Evolutionary conservation across 1,140 invertebrate species (phyloP), one percentile per base, ranked within the genome.

Genomic region (Sarcophaga bullata): DNA sequence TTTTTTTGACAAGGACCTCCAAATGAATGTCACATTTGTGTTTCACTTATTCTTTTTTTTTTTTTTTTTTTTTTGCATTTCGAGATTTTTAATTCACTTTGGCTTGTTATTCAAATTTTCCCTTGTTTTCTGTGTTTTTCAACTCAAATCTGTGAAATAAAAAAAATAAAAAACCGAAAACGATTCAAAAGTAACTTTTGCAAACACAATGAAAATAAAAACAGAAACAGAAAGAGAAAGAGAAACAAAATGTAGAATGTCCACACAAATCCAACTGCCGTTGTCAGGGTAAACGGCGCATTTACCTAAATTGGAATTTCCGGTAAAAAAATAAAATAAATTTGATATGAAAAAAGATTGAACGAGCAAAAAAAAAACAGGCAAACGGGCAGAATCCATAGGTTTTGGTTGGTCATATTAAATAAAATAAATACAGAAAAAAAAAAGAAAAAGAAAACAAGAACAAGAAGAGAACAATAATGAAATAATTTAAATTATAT

Each of bases 271-370:
- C 52, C 52, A 76, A 80, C 78, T 17, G 50, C 72, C 72, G 37
- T 49, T 52, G 75, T 72, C 82, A 82, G 78, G 73, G 86, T 88
- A 86, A 86, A 87, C 87, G 84, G 83, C 88, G 88, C 86, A 89
- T 89, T 89, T 89, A 88, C 88, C 88, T 89, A 89, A 89, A 89
- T 89, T 89, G 88, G 88, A 89, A 89, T 89, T 86, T 89, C 88
- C 88, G 88, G 88, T 88, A 89, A 89, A 86, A 46, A 84, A 83
- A 84, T 85, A 82, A 85, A 85, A 86, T 80, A 86, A 73, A 58
- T 52, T 85, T 68, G 84, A 82, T 82, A 58, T 82, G 17, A 80
- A 80, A 83, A 76, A 54, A 25, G 13, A 15, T 76, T 25, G 4
- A 72, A 17, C 19, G 17, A 25, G 62, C n/a, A n/a, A n/a, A n/a